Evolutionary conservation across 1,140 invertebrate species (phyloP).

Genomic region (Popillia japonica): DNA sequence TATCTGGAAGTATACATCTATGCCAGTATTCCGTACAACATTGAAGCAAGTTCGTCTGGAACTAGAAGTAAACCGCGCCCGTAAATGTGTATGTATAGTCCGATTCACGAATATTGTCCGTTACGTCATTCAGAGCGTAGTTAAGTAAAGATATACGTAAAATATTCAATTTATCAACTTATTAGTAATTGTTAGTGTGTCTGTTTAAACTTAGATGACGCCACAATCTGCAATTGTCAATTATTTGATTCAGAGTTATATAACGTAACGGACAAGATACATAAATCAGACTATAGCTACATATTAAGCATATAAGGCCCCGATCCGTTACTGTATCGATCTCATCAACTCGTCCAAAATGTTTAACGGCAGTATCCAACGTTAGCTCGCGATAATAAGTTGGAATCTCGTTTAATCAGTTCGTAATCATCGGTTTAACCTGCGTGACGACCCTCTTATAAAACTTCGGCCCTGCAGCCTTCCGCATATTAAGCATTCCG

Average conservation of each 20-base stretch:
- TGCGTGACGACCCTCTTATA: conserved; percentile 54
- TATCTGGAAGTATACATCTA: background rate
- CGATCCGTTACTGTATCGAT: conserved; percentile 26
- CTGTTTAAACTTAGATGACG: too few species aligned
- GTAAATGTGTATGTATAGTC: background rate
- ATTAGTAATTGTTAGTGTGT: too few species aligned
- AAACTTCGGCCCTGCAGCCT: conserved; percentile 44
- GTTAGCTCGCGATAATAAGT: conserved; percentile 51
- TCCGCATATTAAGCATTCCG: conserved; percentile 48
- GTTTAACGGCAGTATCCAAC: conserved; percentile 42
- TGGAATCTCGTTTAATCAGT: conserved; percentile 53
- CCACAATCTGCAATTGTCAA: too few species aligned
- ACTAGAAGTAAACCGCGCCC: background rate
- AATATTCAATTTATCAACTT: too few species aligned
- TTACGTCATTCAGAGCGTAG: background rate
- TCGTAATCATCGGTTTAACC: conserved; percentile 56
- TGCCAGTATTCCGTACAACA: too few species aligned
- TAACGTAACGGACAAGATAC: too few species aligned
- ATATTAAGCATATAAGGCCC: background rate
- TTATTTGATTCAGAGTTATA: too few species aligned
- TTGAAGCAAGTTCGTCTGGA: too few species aligned
- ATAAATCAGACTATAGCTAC: too few species aligned
- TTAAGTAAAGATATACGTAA: too few species aligned
- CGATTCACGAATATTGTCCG: background rate
- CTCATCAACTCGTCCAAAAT: background rate